phyloP scores from a whole-genome alignment of 2,113 vertebrate species.

The Eurystomus gularis region DNA sequence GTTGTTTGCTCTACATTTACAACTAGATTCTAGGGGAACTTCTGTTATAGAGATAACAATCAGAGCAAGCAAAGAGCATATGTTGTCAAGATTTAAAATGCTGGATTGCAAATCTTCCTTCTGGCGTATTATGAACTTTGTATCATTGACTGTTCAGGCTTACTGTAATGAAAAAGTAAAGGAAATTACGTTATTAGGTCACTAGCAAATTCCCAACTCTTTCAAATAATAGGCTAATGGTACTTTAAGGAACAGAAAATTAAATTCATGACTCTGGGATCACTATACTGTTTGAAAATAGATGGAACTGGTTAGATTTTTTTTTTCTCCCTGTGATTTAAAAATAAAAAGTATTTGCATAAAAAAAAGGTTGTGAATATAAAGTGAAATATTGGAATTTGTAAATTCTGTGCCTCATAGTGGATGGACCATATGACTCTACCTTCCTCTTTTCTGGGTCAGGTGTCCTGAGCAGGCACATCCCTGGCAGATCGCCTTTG shows the following conservation, averaged over 20 bases:
- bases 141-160: not conserved
- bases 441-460: not conserved
- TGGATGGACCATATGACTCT: not conserved
- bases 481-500: not conserved
- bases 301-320: not conserved
- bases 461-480: not conserved
- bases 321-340: not conserved
- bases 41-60: not conserved
- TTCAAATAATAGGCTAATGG: not conserved
- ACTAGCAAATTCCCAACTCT: not conserved
- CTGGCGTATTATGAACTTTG: not conserved
- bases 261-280: not conserved
- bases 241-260: not conserved
- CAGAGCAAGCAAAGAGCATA: not conserved
- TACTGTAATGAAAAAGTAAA: not conserved
- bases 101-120: not conserved
- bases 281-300: not conserved
- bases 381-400: not conserved
- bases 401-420: not conserved
- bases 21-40: not conserved
- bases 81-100: not conserved
- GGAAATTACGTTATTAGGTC: not conserved
- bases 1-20: not conserved
- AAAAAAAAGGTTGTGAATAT: not conserved
- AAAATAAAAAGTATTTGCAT: not conserved